Evolutionary conservation across 2,888 invertebrate species (phyloP).

Genomic region (Rhorus exstirpatorius): DNA sequence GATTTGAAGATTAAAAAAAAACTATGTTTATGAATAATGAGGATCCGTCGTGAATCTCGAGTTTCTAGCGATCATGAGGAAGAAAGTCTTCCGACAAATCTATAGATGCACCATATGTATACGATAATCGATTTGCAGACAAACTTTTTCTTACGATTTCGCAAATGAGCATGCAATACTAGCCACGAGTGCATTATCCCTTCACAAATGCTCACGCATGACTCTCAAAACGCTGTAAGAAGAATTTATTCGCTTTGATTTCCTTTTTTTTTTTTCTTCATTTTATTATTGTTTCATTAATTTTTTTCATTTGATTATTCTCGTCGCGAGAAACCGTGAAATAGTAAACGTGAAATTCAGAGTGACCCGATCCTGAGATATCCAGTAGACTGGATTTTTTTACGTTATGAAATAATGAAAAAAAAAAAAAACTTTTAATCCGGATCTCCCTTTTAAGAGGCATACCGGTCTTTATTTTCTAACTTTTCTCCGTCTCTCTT

Average conservation of each 20-base stretch:
- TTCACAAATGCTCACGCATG: conserved; percentile 12
- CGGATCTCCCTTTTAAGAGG: conserved; percentile 32
- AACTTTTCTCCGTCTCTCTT: conserved; percentile 9
- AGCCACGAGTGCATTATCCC: conserved; percentile 14
- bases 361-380: conserved; percentile 4
- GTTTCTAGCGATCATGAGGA: conserved; percentile 59
- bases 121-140: conserved; percentile 47
- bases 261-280: conserved; percentile 21
- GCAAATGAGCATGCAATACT: conserved; percentile 17
- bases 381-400: conserved; percentile 9
- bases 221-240: conserved; percentile 28
- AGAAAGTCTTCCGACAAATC: conserved; percentile 54
- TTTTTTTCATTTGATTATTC: not conserved
- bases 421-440: conserved; percentile 12
- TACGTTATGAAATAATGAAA: conserved; percentile 12
- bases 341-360: conserved; percentile 15
- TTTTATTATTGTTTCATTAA: no score
- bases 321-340: not conserved
- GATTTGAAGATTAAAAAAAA: not conserved
- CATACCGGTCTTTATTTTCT: conserved; percentile 7
- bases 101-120: no score
- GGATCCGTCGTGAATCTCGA: conserved; percentile 54
- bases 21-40: not conserved
- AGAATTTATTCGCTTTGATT: not conserved
- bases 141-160: conserved; percentile 28